Base-by-base conservation (phyloP, 2,888 invertebrate species). In the Plagodis dolabraria region DNA sequence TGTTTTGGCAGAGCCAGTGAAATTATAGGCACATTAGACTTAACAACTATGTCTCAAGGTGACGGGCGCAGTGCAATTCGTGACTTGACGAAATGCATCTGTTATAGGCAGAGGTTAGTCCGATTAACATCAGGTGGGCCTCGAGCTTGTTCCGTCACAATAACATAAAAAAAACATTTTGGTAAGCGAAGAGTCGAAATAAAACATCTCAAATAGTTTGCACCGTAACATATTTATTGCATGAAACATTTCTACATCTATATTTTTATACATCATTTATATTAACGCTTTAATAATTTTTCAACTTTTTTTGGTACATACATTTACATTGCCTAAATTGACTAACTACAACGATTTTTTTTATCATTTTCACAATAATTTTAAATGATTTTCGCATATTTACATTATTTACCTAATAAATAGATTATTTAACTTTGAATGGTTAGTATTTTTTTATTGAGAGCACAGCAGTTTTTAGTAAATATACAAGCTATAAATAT, bases 381-480 rank as follows among this genome's bases (percentile, higher is more conserved):
- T 7, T 5, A 36, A 36, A 42, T 9, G 9, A 42, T 55, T 36
- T 48, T 12, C 5, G 8, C 36, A 22, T 7, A 33, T 33, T 5
- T 0, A 11, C n/a, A 34, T n/a, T n/a, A 7, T 47, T 2, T 5
- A 47, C 7, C 9, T n/a, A 9, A 11, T 22, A 22, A 22, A 22
- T 22, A 22, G 22, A 22, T 22, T 6, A 2, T 49, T 22, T 33
- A 49, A 33, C 9, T 45, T 33, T 8, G 4, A 11, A 43, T 10
- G 33, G 33, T 22, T 40, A 76, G 89, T 90, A 90, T 90, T 90
- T n/a, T 45, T 76, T 89, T 90, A 90, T 90, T 90, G 90, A 77
- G 65, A 73, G 86, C 90, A 90, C 90, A 90, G 90, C 89, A 90
- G 90, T 86, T 67, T 71, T 67, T 54, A 59, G 48, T 48, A 53